Evolutionary conservation across 2,113 vertebrate genomes (phyloP), one percentile per base, ranked within the genome.

Genomic region (Tragelaphus scriptus): DNA sequence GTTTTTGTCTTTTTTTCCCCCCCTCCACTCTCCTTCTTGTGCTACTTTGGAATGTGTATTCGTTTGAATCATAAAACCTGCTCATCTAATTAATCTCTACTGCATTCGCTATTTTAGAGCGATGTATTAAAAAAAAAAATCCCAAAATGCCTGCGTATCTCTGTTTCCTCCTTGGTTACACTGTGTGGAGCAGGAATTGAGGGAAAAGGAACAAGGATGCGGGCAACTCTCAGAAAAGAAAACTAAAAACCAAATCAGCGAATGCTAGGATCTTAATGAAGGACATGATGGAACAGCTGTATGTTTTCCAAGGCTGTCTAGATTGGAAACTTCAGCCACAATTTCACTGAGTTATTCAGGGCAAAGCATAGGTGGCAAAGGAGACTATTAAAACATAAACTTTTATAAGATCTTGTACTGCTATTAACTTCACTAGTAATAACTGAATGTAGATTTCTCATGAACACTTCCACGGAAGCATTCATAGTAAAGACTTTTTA

Each of bases 341-440:
- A 40, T 89, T 91, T 97, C 14, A n/a, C n/a, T 40, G 63, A 82
- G 12, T 86, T 80, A 81, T 79, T 96, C 6, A 88, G 91, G 51
- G 28, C 25, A 87, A 92, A 30, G 53, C 68, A 65, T 51, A 61
- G 23, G 8, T 51, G 16, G 55, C 26, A 77, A 85, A 94, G 53
- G 14, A 36, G 8, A 21, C 7, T 92, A 25, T 81, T 85, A 93
- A 77, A 36, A 81, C 49, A 51, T 15, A 77, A 7, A 59, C 90
- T 68, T 40, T 61, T 84, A 56, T 90, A 94, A 90, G 25, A 25
- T 89, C 28, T 97, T 95, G 93, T 85, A 90, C 59, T 94, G 58
- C 17, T 36, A 63, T 86, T 93, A 87, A 75, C n/a, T 85, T 93
- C 25, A 88, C 30, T 63, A 59, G 55, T 28, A 61, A 44, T 55